Evolutionary conservation across 2,888 invertebrate genomes (phyloP).

Genomic region (Trachelus tabidus): DNA sequence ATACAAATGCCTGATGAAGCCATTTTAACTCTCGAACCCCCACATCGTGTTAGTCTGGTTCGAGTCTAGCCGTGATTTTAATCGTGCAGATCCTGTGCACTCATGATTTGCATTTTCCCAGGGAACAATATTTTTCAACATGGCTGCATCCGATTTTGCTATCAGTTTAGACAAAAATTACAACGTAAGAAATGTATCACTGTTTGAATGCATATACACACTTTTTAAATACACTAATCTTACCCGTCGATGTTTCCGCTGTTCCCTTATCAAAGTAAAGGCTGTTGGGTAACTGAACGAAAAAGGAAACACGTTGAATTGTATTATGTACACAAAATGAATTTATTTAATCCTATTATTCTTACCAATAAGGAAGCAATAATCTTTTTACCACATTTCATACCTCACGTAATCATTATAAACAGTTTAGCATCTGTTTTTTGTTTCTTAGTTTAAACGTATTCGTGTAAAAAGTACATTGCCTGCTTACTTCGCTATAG

Average conservation of each 20-base stretch:
- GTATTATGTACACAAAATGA: conserved; percentile 56
- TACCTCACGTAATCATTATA: conserved; percentile 42
- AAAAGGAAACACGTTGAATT: conserved; percentile 1
- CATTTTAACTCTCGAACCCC: neutral
- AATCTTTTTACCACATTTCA: conserved; percentile 54
- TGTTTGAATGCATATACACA: neutral
- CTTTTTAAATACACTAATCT: neutral
- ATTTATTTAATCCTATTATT: conserved; percentile 55
- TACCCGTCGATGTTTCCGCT: neutral
- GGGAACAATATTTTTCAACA: neutral
- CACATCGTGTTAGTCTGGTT: neutral
- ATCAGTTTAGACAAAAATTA: neutral
- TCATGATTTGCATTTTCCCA: neutral
- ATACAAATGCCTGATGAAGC: neutral
- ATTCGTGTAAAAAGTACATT: conserved; percentile 59
- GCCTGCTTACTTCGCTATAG: conserved; percentile 53
- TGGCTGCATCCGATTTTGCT: neutral
- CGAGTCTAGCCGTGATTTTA: neutral
- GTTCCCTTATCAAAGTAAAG: neutral
- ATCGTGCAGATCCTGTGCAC: neutral
- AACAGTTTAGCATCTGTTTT: conserved; percentile 43
- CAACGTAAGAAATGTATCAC: neutral
- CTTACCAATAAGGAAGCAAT: conserved; percentile 59
- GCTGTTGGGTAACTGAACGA: neutral
- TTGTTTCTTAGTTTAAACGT: conserved; percentile 30